A percentile compares a stretch with the other conserved stretches of the same genome.
These are phyloP conservation scores for Passer montanus DNA, from an alignment of 2,113 vertebrate species.

Conservation along the genomic window DNA sequence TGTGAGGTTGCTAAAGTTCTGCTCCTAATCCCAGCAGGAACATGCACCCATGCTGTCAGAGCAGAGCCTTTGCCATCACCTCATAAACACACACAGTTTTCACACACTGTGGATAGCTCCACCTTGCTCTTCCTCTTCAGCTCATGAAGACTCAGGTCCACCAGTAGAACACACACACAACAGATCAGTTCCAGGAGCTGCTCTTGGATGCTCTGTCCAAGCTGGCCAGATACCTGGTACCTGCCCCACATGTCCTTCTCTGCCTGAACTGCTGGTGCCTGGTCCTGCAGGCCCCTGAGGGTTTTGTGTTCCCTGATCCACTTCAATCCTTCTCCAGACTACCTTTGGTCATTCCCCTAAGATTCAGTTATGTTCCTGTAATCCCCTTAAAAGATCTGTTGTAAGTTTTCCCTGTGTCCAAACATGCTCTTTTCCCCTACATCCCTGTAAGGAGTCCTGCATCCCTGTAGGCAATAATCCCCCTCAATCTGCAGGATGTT, in stretches of 20 bases:
- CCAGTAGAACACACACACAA: rapidly evolving
- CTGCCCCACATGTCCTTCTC: neutral
- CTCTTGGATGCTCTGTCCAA: neutral
- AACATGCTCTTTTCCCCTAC: neutral
- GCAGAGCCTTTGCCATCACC: neutral
- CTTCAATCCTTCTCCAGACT: neutral
- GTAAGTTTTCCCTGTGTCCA: neutral
- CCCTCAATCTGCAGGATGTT: neutral
- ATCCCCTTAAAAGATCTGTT: neutral
- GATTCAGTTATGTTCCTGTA: neutral
- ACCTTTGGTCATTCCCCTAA: neutral
- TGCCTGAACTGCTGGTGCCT: neutral
- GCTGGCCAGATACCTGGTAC: rapidly evolving
- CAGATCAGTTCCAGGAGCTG: neutral
- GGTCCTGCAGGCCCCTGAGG: neutral
- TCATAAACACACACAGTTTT: neutral
- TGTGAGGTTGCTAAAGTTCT: neutral
- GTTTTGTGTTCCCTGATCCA: neutral
- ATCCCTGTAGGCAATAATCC: neutral
- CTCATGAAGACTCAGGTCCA: neutral
- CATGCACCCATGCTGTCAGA: rapidly evolving
- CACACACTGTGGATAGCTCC: neutral
- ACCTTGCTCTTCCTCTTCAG: neutral
- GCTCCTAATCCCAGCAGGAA: neutral
- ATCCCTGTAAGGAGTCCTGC: neutral